Conservation (phyloP, 2,888 invertebrate genomes). For the Heliconius ethilla region DNA sequence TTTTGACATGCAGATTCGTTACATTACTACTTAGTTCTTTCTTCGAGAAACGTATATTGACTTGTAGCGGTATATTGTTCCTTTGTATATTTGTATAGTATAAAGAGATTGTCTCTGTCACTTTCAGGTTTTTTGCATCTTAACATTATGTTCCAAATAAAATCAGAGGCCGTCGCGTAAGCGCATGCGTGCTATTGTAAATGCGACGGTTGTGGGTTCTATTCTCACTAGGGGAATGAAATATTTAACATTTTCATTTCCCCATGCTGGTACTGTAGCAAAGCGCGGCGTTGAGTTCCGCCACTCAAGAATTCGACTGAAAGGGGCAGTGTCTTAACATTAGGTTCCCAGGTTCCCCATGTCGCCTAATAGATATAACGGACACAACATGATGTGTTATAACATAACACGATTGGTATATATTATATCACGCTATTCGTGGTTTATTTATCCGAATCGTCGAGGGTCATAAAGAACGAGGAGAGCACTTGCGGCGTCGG, state of each 20-base stretch:
- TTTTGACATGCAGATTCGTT: constrained; percentile 29
- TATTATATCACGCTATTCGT: not conserved
- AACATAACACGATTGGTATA: not conserved
- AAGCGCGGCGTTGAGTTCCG: not conserved
- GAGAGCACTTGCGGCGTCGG: constrained; percentile 24
- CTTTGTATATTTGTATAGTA: no score
- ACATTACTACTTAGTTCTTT: constrained; percentile 15
- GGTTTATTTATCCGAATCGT: constrained; percentile 20
- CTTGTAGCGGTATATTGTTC: no score
- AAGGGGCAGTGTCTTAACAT: not conserved
- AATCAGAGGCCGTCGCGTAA: no score
- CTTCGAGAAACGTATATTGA: not conserved
- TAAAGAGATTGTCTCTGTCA: no score
- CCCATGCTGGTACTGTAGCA: not conserved
- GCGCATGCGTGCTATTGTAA: not conserved
- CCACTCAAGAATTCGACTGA: not conserved
- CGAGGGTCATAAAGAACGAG: constrained; percentile 20
- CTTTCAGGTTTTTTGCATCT: no score
- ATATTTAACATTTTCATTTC: not conserved
- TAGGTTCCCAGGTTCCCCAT: not conserved
- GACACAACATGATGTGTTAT: not conserved
- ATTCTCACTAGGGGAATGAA: not conserved
- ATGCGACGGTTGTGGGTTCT: not conserved
- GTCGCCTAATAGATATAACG: not conserved
- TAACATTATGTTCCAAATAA: no score